phyloP scores from a whole-genome alignment of 2,888 invertebrate species.

The Cheilosia scutellata region DNA sequence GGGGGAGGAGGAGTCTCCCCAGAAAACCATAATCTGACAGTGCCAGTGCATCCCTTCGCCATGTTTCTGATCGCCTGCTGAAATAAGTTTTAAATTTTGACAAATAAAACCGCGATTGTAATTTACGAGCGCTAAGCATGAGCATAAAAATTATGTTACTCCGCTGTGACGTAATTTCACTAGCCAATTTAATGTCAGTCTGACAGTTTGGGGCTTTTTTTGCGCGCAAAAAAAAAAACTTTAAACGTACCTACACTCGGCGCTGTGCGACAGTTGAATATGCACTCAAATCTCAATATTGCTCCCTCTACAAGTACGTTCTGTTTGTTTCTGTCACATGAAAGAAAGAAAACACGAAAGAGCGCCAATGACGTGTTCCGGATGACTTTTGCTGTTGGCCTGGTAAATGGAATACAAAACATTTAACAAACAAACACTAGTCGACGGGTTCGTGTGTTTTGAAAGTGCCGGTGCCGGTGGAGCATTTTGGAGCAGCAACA shows the following conservation, averaged over 20 bases:
- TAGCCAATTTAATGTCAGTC: conserved; percentile 26
- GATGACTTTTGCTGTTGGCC: conserved; percentile 66
- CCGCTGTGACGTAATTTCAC: conserved; percentile 47
- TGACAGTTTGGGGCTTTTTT: conserved; percentile 68
- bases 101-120: conserved; percentile 84
- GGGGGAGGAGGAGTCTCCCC: background rate
- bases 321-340: background rate
- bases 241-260: conserved; percentile 9
- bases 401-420: conserved; percentile 68
- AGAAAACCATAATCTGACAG: background rate
- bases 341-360: conserved; percentile 10
- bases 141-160: conserved; percentile 40
- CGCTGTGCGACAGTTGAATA: conserved; percentile 13
- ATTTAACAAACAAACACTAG: conserved; percentile 76
- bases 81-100: conserved; percentile 84
- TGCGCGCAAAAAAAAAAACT: conserved; percentile 52
- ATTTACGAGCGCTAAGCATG: conserved; percentile 80
- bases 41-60: background rate
- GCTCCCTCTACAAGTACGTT: conserved; percentile 10
- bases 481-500: background rate
- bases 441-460: background rate
- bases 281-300: background rate
- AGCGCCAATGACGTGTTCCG: conserved; percentile 61
- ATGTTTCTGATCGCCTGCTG: conserved; percentile 81
- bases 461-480: no score